Evolutionary conservation across 2,113 vertebrate genomes (phyloP), one percentile per base, ranked within the genome.

Genomic region (Cnemophilus loriae): DNA sequence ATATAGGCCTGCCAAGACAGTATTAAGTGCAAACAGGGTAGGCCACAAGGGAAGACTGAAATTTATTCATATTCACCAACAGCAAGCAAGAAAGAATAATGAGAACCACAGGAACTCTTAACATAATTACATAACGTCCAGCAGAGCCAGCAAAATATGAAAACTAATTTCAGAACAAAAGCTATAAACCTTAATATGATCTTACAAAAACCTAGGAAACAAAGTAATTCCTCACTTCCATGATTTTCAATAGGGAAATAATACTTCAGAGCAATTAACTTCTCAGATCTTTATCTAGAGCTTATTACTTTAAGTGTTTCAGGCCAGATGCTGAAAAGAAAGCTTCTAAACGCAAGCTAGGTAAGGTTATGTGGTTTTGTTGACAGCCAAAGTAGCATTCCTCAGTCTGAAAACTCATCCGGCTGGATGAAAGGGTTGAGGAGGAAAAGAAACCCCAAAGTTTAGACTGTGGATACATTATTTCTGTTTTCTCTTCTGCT

Each of bases 91-190:
- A 68, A 96, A 96, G 89, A 95, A 82, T 91, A 96, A 94, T 78
- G 84, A 95, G 81, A 95, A 94, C 81, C 46, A 35, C 65, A 94
- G 96, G 91, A 95, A 91, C 77, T 87, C 84, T 92, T 95, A 87
- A 91, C 41, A 79, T 87, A 96, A 96, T 96, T 95, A 91, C 78
- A 91, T 56, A 94, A 93, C 0, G 1, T 94, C 93, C 93, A 96
- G 65, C 74, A 90, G 95, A 91, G 91, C 65, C 65, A 94, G 87
- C 28, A 93, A 95, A 95, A 94, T 77, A 93, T 83, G 74, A 94
- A 90, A 94, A 91, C 81, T 89, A 89, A 93, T 96, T 96, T 87
- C 78, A 95, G 53, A 96, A 94, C 74, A 91, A 82, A 96, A 93
- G 74, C 77, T 68, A 87, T 94, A 96, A 94, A 93, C 53, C 16